phyloP scores from a whole-genome alignment of 2,888 invertebrate genomes.

The Acanthosepion pharaonis region DNA sequence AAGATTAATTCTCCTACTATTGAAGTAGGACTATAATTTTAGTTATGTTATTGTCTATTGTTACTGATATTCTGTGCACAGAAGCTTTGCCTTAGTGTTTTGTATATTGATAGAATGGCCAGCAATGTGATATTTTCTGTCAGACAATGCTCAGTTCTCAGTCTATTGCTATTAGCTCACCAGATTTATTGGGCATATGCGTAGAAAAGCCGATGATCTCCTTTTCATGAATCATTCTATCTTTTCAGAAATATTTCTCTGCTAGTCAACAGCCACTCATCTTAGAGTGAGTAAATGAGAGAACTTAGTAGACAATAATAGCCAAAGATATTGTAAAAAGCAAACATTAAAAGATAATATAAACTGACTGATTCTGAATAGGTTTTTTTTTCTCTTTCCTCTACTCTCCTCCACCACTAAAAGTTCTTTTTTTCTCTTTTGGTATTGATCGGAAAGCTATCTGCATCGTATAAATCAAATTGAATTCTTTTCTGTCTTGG shows the following conservation, averaged over 20 bases:
- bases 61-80: background rate
- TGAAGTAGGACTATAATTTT: background rate
- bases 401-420: background rate
- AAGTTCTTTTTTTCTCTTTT: background rate
- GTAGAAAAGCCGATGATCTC: background rate
- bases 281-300: background rate
- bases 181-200: slow-evolving; percentile 2
- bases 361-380: slow-evolving; percentile 8
- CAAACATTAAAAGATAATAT: slow-evolving; percentile 23
- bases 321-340: slow-evolving; percentile 20
- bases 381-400: background rate
- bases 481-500: background rate
- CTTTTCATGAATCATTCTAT: background rate
- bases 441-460: slow-evolving; percentile 23
- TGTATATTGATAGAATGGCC: background rate
- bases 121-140: background rate
- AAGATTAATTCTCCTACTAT: background rate
- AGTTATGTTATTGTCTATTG: background rate
- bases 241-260: background rate
- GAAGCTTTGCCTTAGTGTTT: background rate
- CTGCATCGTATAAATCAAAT: slow-evolving; percentile 1
- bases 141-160: slow-evolving; percentile 1
- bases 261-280: background rate
- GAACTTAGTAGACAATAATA: slow-evolving; percentile 33
- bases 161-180: background rate